Base-by-base conservation (phyloP, 2,113 vertebrate species). In the Xiphophorus couchianus region DNA sequence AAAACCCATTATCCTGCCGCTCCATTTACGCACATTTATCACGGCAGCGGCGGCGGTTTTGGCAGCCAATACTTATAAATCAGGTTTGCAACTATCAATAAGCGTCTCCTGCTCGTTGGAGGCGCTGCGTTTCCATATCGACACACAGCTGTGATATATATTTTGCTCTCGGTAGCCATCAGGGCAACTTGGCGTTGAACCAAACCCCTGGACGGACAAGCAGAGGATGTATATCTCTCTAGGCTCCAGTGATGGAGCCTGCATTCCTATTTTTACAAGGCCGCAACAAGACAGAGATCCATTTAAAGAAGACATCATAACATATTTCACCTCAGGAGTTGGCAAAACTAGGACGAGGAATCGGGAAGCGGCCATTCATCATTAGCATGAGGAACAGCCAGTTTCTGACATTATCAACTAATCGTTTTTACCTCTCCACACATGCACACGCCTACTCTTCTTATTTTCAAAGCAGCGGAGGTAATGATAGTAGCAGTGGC, bases 271-370 rank as follows among this genome's bases (percentile, higher is more conserved):
- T 81, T 78, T 85, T 17, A 29, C 68, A 12, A 66, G 73, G 66
- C 69, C 51, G 14, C 77, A 69, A 86, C 27, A 82, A 84, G 82
- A 90, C 22, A 14, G 76, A 86, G 78, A 79, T 73, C 75, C 67
- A 74, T 87, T 83, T 87, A 77, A 84, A 91, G 87, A 89, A 86
- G 81, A 78, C 86, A 90, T 86, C 71, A 84, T 90, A 88, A 92
- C 87, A 83, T 76, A 92, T 79, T 73, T 90, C 69, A 86, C 84
- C 87, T 76, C 28, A 82, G 84, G 73, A 89, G 66, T 71, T 84
- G 70, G 39, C 65, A 70, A 90, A 89, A 89, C 83, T 82, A 81
- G 87, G 89, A 62, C 76, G 66, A 74, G 69, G 83, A 90, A 92
- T 85, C 62, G 84, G 84, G 84, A 82, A 85, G 79, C 84, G 88